A percentile compares a stretch with the other conserved stretches of the same genome.
Conservation (phyloP, 2,888 invertebrate species). For the Ennomos quercinarius region DNA sequence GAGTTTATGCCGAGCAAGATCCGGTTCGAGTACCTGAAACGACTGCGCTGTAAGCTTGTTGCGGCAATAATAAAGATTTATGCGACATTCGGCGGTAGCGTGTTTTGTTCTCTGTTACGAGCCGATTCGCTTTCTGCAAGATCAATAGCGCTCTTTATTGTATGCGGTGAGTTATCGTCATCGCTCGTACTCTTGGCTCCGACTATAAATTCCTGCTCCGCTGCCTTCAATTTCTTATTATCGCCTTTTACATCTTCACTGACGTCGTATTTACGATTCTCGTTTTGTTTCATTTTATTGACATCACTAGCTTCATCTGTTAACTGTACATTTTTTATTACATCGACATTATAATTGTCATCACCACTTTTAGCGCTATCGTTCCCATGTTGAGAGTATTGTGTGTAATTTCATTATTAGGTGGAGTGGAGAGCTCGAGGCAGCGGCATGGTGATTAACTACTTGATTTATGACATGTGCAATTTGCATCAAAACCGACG, state of each 20-base stretch:
- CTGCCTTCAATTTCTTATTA: constrained; percentile 73
- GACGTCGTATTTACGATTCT: constrained; percentile 54
- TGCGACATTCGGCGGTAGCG: constrained; percentile 84
- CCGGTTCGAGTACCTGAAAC: constrained; percentile 83
- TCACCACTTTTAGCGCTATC: constrained; percentile 54
- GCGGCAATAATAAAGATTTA: constrained; percentile 85
- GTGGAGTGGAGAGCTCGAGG: constrained; percentile 65
- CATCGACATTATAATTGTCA: constrained; percentile 51
- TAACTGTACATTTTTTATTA: constrained; percentile 37
- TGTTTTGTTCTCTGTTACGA: constrained; percentile 83
- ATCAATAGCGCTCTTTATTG: constrained; percentile 84
- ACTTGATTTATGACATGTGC: constrained; percentile 83
- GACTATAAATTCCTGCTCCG: constrained; percentile 70
- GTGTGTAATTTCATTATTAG: constrained; percentile 79
- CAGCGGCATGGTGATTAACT: constrained; percentile 79
- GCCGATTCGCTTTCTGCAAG: constrained; percentile 82
- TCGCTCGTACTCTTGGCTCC: constrained; percentile 68
- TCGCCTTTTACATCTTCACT: constrained; percentile 74
- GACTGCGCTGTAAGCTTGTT: constrained; percentile 81
- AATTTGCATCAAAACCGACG: constrained; percentile 81
- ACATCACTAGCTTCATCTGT: constrained; percentile 44
- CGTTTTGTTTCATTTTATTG: constrained; percentile 56
- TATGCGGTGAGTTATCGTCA: constrained; percentile 76
- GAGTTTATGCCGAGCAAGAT: constrained; percentile 78
- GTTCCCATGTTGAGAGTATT: constrained; percentile 61